Base-by-base conservation (phyloP, 2,797 vertebrate species). In the Poecilia wingei region DNA sequence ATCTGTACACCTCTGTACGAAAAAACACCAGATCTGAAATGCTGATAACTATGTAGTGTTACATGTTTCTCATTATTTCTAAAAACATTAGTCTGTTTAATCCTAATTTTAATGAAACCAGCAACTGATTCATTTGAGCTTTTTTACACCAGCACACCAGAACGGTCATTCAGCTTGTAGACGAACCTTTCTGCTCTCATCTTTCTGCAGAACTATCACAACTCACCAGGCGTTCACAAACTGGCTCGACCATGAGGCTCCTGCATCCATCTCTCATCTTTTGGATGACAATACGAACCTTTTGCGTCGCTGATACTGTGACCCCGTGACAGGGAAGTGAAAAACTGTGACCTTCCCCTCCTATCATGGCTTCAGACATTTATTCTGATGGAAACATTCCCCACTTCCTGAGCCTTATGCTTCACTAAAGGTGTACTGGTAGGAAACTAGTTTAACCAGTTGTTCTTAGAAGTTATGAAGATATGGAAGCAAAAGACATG, bases 151-250 rank as follows among this genome's bases (percentile, higher is more conserved):
- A 53, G 25, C 12, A 39, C 2, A 49, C 13, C 46, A 66, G n/a
- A 68, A 45, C 20, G 3, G 16, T 36, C 10, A 3, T 51, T 55
- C 13, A 39, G 20, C 33, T 53, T 41, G 31, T 51, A 28, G 25
- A 31, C 22, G 0, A 66, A 49, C 28, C 25, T 22, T 55, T 79
- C 43, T 80, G 46, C 31, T 80, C 20, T 75, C 68, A 20, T 83
- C 71, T 84, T 22, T 84, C 80, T 68, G 57, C 70, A 96, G 96
- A 96, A 95, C 77, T 95, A 95, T 87, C 91, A 96, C 71, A 95
- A 95, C 84, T 91, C 89, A 41, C 92, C 93, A 3, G 96, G 96
- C 64, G 90, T 96, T 77, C 96, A 96, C 88, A 96, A 96, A 93
- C 86, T 96, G 95, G 94, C 94, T 31, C 91, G 96, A 18, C 93